Conservation (phyloP, 2,797 vertebrate genomes). For the Siniperca scherzeri region DNA sequence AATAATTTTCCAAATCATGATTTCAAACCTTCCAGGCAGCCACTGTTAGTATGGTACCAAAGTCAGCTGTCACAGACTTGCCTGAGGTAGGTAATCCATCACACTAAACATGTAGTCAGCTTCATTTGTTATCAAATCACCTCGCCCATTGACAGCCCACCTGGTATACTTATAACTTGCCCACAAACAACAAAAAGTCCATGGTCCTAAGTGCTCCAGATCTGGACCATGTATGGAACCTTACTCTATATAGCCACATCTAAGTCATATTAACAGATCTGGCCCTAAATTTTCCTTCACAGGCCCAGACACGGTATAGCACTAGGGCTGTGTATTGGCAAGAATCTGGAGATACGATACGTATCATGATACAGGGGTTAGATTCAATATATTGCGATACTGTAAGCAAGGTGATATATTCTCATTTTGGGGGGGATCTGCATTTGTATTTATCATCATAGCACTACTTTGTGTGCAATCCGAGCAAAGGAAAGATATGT, state of each 20-base stretch:
- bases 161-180: neutral
- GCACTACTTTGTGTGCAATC: no score
- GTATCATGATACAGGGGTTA: no score
- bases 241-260: neutral
- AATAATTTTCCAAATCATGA: neutral
- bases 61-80: neutral
- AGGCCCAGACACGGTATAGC: no score
- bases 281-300: no score
- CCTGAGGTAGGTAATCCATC: neutral
- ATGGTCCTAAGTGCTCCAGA: neutral
- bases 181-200: neutral
- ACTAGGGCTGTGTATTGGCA: no score
- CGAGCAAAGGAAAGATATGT: no score
- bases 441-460: no score
- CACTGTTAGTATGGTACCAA: neutral
- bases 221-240: neutral
- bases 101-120: conserved; percentile 3
- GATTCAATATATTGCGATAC: no score
- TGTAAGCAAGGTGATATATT: no score
- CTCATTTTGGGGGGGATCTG: no score
- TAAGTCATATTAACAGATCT: neutral
- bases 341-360: no score
- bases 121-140: neutral
- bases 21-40: neutral
- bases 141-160: neutral